Conservation (phyloP, 2,113 vertebrate genomes). For the Scomber scombrus region DNA sequence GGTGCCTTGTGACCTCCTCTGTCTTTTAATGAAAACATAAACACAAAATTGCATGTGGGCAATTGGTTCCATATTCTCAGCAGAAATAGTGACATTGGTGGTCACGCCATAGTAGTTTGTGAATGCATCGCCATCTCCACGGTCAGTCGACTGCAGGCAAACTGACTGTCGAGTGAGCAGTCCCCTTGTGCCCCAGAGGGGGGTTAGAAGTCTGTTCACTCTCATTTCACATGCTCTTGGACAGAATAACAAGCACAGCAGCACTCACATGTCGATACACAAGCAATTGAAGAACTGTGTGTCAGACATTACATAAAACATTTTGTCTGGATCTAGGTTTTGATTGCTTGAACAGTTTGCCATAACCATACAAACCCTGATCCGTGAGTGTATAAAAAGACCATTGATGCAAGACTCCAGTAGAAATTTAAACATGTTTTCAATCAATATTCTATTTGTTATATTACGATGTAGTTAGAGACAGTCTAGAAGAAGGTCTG, state of each 20-base stretch:
- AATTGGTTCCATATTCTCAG: slow-evolving; percentile 20
- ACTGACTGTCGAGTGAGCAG: slow-evolving; percentile 35
- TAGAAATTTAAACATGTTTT: neutral
- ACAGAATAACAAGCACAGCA: slow-evolving; percentile 45
- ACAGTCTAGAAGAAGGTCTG: neutral
- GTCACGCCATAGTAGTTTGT: slow-evolving; percentile 55
- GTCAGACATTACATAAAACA: slow-evolving; percentile 6
- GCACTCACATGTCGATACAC: slow-evolving; percentile 5
- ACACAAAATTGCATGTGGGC: slow-evolving; percentile 23
- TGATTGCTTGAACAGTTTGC: neutral
- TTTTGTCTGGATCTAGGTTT: neutral
- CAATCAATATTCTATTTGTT: neutral
- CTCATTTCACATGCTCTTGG: slow-evolving; percentile 54
- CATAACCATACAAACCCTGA: neutral
- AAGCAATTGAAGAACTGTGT: slow-evolving; percentile 10
- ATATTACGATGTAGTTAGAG: neutral
- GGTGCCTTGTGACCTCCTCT: slow-evolving; percentile 33
- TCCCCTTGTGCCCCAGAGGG: slow-evolving; percentile 15
- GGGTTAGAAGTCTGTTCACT: slow-evolving; percentile 59
- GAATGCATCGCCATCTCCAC: slow-evolving; percentile 41
- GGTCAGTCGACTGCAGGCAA: slow-evolving; percentile 43
- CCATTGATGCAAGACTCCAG: neutral
- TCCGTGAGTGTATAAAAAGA: neutral
- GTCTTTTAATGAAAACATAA: slow-evolving; percentile 55
- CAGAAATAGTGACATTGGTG: slow-evolving; percentile 56